Percentiles rank a stretch among this genome's conserved stretches.
These are phyloP conservation scores for Pitangus sulphuratus DNA, from an alignment of 2,797 vertebrate species.

Conservation along the genomic window DNA sequence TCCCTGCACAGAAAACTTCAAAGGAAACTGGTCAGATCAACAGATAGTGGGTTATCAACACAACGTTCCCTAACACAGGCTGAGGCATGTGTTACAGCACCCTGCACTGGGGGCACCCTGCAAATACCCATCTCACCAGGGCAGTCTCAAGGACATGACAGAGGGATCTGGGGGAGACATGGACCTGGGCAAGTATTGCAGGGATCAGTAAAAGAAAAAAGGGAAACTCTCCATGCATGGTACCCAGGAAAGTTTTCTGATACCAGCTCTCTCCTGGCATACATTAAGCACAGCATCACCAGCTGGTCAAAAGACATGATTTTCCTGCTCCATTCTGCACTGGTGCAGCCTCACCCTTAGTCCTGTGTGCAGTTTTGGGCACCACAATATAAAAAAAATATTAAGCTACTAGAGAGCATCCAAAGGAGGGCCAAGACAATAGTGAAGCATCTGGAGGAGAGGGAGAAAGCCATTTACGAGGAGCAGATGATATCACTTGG, in stretches of 20 bases:
- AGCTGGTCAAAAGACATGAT: not conserved
- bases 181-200: not conserved
- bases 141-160: not conserved
- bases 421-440: not conserved
- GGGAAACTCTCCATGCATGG: not conserved
- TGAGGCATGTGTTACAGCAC: not conserved
- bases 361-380: not conserved
- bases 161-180: not conserved
- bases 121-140: not conserved
- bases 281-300: not conserved
- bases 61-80: rapidly evolving
- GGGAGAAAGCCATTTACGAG: rapidly evolving
- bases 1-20: not conserved
- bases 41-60: not conserved
- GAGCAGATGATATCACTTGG: not conserved
- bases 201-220: not conserved
- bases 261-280: rapidly evolving
- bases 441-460: not conserved
- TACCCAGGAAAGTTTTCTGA: not conserved
- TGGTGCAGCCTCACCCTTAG: not conserved
- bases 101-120: not conserved
- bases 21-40: not conserved
- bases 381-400: not conserved
- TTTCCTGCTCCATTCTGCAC: not conserved
- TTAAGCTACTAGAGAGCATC: not conserved